Conservation (phyloP, 2,113 vertebrate genomes). For the Tenebrosternarchus preto region DNA sequence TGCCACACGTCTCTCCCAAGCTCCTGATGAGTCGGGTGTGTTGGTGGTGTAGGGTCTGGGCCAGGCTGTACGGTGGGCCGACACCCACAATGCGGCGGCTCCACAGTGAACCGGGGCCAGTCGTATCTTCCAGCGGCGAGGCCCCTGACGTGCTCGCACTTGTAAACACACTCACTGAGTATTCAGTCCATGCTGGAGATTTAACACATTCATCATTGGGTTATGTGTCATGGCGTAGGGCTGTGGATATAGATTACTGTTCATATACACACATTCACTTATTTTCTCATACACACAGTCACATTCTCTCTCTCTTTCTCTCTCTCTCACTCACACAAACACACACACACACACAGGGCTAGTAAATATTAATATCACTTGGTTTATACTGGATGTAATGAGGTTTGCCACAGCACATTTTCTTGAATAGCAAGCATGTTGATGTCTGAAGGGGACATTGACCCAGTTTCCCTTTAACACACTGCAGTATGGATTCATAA, state of each 20-base stretch:
- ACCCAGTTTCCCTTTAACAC: not conserved
- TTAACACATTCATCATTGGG: not conserved
- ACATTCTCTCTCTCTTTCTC: too few relatives aligned
- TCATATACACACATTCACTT: too few relatives aligned
- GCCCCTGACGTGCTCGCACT: conserved; percentile 5
- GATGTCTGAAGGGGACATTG: too few relatives aligned
- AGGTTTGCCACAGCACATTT: not conserved
- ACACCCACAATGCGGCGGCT: too few relatives aligned
- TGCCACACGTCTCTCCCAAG: too few relatives aligned
- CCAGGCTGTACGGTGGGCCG: too few relatives aligned
- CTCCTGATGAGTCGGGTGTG: too few relatives aligned
- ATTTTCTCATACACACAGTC: too few relatives aligned
- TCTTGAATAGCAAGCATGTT: too few relatives aligned
- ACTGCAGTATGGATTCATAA: not conserved
- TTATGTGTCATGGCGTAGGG: not conserved
- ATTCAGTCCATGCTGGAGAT: not conserved
- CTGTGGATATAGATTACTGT: not conserved
- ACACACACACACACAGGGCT: not conserved
- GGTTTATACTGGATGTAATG: not conserved
- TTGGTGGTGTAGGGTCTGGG: too few relatives aligned
- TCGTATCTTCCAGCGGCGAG: not conserved
- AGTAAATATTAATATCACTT: not conserved
- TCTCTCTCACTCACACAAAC: too few relatives aligned
- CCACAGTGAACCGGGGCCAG: too few relatives aligned
- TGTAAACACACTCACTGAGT: conserved; percentile 6